Percentiles rank a stretch among this genome's conserved stretches.
These are phyloP conservation scores for Atta cephalotes DNA, from an alignment of 1,140 invertebrate genomes.

Conservation along the genomic window DNA sequence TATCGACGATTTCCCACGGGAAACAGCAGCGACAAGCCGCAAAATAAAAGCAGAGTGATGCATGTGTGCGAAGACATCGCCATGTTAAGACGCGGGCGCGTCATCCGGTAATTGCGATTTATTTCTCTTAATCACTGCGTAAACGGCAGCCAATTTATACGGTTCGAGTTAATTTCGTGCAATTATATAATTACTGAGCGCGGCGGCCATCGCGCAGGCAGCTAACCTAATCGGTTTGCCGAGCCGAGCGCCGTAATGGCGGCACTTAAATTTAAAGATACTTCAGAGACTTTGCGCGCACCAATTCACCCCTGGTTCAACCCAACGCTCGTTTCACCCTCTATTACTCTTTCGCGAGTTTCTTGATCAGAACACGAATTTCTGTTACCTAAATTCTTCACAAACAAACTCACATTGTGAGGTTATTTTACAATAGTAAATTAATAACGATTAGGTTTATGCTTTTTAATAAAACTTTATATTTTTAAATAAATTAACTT, in stretches of 20 bases:
- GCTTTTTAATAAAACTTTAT: background rate
- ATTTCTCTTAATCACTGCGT: slow-evolving; percentile 83
- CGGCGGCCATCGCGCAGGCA: slow-evolving; percentile 65
- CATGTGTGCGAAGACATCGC: slow-evolving; percentile 52
- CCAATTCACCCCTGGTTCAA: slow-evolving; percentile 1
- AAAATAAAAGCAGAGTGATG: slow-evolving; percentile 21
- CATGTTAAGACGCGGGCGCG: slow-evolving; percentile 68
- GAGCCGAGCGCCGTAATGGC: slow-evolving; percentile 74
- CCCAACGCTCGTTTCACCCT: slow-evolving; percentile 18
- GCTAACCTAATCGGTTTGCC: slow-evolving; percentile 77
- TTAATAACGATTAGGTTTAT: slow-evolving; percentile 1
- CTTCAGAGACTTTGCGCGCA: slow-evolving; percentile 30
- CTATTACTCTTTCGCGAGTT: slow-evolving; percentile 19
- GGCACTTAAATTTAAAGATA: slow-evolving; percentile 79
- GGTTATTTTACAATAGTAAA: background rate
- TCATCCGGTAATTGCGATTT: slow-evolving; percentile 82
- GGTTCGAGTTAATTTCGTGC: slow-evolving; percentile 81
- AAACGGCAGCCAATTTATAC: slow-evolving; percentile 82
- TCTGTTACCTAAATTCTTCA: background rate
- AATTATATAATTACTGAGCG: slow-evolving; percentile 82
- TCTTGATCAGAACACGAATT: background rate
- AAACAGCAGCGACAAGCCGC: background rate
- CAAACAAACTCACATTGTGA: no score
- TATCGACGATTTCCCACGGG: slow-evolving; percentile 3
- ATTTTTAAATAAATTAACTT: background rate